These are phyloP conservation scores for Dufourea novaeangliae DNA, from an alignment of 1,140 invertebrate species.

Conservation along the genomic window DNA sequence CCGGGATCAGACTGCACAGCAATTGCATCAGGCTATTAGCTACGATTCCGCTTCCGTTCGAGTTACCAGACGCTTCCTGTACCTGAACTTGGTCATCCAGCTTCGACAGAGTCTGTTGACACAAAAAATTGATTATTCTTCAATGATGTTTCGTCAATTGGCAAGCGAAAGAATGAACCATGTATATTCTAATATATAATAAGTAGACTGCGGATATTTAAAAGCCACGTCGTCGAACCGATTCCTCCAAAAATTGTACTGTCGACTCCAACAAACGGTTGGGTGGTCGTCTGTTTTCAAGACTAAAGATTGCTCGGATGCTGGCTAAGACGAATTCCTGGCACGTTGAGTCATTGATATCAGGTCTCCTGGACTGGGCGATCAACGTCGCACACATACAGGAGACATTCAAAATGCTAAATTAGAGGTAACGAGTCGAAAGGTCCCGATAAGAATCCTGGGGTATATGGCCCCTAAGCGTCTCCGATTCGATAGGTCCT, in stretches of 20 bases:
- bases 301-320: slow-evolving; percentile 37
- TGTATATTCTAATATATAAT: too few species aligned
- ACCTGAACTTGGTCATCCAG: slow-evolving; percentile 76
- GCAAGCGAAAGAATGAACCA: too few species aligned
- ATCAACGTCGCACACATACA: slow-evolving; percentile 19
- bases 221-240: neutral
- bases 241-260: slow-evolving; percentile 19
- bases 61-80: slow-evolving; percentile 72
- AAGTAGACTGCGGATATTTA: too few species aligned
- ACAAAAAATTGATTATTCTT: slow-evolving; percentile 41
- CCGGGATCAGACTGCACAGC: slow-evolving; percentile 77
- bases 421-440: slow-evolving; percentile 63
- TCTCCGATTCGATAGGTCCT: slow-evolving; percentile 52
- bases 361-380: neutral
- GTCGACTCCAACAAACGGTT: neutral
- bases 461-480: slow-evolving; percentile 59
- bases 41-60: slow-evolving; percentile 74
- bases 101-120: slow-evolving; percentile 71
- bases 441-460: slow-evolving; percentile 57
- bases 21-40: slow-evolving; percentile 76
- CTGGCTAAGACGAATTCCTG: slow-evolving; percentile 51
- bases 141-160: neutral
- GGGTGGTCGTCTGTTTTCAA: slow-evolving; percentile 31
- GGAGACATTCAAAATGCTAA: slow-evolving; percentile 60
- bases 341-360: slow-evolving; percentile 62